Conservation (phyloP, 1,140 invertebrate species). For the Trichoplusia ni region DNA sequence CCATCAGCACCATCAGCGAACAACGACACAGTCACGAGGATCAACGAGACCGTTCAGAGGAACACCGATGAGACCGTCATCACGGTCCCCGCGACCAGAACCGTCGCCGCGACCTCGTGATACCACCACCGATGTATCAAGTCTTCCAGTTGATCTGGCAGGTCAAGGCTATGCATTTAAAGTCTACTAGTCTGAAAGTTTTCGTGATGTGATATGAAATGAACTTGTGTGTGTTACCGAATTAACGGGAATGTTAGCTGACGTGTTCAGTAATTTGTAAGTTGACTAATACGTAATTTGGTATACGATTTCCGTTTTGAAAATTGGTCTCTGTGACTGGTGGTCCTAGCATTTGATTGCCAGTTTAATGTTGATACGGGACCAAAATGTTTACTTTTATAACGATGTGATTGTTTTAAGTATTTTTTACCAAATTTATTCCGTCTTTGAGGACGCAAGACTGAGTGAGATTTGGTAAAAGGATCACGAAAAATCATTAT, state of each 20-base stretch:
- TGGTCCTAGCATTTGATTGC: background rate
- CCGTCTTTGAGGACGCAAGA: constrained; percentile 39
- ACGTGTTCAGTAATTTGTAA: no score
- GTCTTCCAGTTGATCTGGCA: constrained; percentile 31
- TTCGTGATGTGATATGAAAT: constrained; percentile 13
- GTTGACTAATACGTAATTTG: no score
- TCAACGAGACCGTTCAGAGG: constrained; percentile 2
- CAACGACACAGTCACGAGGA: background rate
- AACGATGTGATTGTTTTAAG: background rate
- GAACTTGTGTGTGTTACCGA: background rate
- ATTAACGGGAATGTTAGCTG: no score
- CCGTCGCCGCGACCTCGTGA: constrained; percentile 12
- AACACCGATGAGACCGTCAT: constrained; percentile 9
- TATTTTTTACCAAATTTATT: constrained; percentile 28
- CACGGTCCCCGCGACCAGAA: background rate
- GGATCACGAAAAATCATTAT: constrained; percentile 19
- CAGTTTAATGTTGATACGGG: background rate
- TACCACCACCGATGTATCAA: constrained; percentile 7
- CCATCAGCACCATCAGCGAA: background rate
- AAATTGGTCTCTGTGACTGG: background rate
- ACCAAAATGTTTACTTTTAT: constrained; percentile 1
- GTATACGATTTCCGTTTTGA: background rate
- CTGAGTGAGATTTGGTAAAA: constrained; percentile 23
- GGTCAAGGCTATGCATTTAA: constrained; percentile 25
- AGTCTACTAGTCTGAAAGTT: constrained; percentile 17